Base-by-base conservation (phyloP, 2,113 vertebrate genomes). In the Platichthys stellatus region DNA sequence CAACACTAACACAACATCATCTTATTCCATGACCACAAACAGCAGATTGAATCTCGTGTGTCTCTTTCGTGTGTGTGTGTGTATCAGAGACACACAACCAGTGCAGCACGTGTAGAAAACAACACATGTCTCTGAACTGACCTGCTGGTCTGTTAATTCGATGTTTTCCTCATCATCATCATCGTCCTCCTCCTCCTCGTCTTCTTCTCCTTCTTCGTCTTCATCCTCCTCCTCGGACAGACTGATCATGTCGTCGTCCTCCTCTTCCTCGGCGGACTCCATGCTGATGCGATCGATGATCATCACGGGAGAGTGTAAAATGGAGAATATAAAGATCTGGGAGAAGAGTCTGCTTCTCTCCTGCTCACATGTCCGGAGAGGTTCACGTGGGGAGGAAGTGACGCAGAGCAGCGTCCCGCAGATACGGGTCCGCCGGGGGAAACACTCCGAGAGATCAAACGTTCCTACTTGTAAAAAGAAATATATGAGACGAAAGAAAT, bases 141-240 rank as follows among this genome's bases (percentile, higher is more conserved):
- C 96, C 93, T 94, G 95, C 68, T 72, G 57, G 71, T 97, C 96
- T 0, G 95, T 94, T 58, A 97, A 68, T 8, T 95, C 90, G 18
- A 87, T 89, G 21, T 89, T 76, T 1, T 96, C 95, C 4, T 96
- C 95, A 18, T 96, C 96, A 0, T 12, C 61, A 10, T 77, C 64
- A 1, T 94, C 93, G 5, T 94, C 92, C 7, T 10, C 61, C 10
- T 78, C 64, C 1, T 94, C 93, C 7, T 93, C 92, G 5, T 94
- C 91, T 31, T 7, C 31, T 7, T 31, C 31, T 7, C 26, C 63
- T 1, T 94, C 93, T 7, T 93, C 31, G 0, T 31, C 31, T 7
- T 31, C 26, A 28, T 28, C 31, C 31, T 31, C 31, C 1, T 31
- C 95, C n/a, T 96, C 96, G 0, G 95, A 95, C 3, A 95, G 71